Percentiles rank a stretch among this genome's conserved stretches.
Conservation (phyloP, 1,140 invertebrate genomes). For the Drosophila navojoa region DNA sequence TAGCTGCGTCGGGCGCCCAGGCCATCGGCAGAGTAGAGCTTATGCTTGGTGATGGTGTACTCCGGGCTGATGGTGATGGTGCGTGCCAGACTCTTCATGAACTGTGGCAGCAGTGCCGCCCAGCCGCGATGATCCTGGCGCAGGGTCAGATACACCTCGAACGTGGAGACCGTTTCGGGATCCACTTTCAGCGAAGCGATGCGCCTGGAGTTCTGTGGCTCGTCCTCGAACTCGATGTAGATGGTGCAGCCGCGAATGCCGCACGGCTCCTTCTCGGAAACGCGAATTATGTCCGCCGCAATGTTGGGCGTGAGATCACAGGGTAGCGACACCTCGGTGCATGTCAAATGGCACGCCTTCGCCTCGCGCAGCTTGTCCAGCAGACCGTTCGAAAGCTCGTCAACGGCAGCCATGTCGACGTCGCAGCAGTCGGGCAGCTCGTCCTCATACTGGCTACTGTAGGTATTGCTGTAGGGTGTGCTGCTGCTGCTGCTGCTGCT, state of each 20-base stretch:
- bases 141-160: constrained; percentile 93
- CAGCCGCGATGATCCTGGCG: constrained; percentile 91
- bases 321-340: constrained; percentile 92
- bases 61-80: constrained; percentile 93
- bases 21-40: constrained; percentile 87
- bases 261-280: constrained; percentile 93
- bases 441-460: constrained; percentile 32
- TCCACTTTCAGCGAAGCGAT: constrained; percentile 90
- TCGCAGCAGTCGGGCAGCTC: constrained; percentile 33
- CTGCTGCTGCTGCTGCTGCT: constrained; percentile 42
- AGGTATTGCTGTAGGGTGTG: constrained; percentile 32
- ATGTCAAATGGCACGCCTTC: constrained; percentile 90
- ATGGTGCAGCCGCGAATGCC: constrained; percentile 91
- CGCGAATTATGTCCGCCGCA: constrained; percentile 89
- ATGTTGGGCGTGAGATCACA: constrained; percentile 90
- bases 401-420: constrained; percentile 68
- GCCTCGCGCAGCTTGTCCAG: constrained; percentile 91
- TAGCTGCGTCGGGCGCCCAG: constrained; percentile 67
- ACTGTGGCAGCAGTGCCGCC: constrained; percentile 92
- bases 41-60: constrained; percentile 93
- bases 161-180: constrained; percentile 92
- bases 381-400: constrained; percentile 87
- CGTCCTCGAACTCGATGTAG: constrained; percentile 90
- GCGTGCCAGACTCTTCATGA: constrained; percentile 90
- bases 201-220: constrained; percentile 85